Evolutionary conservation across 2,888 invertebrate genomes (phyloP).

Genomic region (Caenorhabditis uteleia): DNA sequence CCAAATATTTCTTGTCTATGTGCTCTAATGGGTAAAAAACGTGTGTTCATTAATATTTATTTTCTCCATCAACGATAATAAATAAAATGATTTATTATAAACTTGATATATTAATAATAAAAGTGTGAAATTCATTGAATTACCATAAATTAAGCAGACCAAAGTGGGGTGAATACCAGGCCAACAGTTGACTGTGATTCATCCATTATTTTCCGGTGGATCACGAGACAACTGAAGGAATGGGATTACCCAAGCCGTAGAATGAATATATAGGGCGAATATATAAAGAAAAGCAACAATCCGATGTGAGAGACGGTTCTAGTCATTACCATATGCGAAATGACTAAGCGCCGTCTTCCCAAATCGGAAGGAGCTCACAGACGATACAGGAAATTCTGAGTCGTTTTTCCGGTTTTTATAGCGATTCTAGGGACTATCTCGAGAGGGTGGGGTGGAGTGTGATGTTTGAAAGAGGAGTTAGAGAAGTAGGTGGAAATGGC

Average conservation of each 20-base stretch:
- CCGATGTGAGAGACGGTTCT: constrained; percentile 36
- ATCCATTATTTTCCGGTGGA: constrained; percentile 31
- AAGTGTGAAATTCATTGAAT: too few species aligned
- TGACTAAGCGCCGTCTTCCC: constrained; percentile 32
- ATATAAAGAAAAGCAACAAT: constrained; percentile 1
- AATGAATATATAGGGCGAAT: constrained; percentile 10
- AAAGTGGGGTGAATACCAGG: too few species aligned
- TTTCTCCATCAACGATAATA: too few species aligned
- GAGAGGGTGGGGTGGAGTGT: constrained; percentile 9
- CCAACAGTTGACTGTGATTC: constrained; percentile 57
- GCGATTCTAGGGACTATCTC: constrained; percentile 12
- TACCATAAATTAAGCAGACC: too few species aligned
- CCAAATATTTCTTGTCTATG: background rate
- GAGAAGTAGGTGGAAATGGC: background rate
- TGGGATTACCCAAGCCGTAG: constrained; percentile 18
- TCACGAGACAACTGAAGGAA: constrained; percentile 45
- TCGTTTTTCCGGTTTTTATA: constrained; percentile 18
- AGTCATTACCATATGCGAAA: constrained; percentile 38
- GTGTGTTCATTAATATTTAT: background rate
- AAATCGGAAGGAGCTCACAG: constrained; percentile 7
- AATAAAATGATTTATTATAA: too few species aligned
- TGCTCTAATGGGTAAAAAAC: constrained; percentile 1
- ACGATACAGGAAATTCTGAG: constrained; percentile 12
- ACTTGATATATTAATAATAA: too few species aligned
- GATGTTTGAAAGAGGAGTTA: constrained; percentile 12